Percentiles rank a stretch among this genome's conserved stretches.
phyloP scores from a whole-genome alignment of 2,113 vertebrate species.

The Chloebia gouldiae region DNA sequence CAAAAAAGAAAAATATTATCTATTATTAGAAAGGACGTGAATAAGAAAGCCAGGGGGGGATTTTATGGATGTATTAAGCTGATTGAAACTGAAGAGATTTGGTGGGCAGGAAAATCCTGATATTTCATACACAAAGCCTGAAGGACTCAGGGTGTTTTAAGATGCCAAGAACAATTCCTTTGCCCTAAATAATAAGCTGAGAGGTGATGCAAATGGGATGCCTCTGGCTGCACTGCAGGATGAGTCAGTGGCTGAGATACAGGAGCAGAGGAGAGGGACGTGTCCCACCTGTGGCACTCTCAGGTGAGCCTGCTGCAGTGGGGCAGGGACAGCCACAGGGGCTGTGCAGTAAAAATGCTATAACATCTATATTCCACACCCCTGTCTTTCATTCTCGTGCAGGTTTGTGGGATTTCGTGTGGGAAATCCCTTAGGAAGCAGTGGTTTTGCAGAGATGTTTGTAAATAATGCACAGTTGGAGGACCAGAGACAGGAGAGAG shows the following conservation, averaged over 20 bases:
- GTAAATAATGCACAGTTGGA: not conserved
- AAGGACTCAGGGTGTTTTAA: not conserved
- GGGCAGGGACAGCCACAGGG: not conserved
- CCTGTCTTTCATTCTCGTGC: not conserved
- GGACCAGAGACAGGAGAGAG: rapidly evolving
- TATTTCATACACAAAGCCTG: not conserved
- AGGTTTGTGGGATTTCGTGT: not conserved
- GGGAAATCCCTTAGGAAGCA: not conserved
- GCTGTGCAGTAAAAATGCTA: not conserved
- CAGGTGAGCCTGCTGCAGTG: not conserved
- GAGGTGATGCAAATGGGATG: not conserved
- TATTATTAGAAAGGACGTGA: not conserved
- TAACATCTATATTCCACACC: rapidly evolving
- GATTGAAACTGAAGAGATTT: constrained; percentile 1
- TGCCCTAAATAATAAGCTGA: not conserved
- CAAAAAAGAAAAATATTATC: not conserved
- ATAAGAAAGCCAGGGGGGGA: not conserved
- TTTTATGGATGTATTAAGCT: not conserved
- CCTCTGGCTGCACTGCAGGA: not conserved
- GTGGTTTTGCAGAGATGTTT: not conserved
- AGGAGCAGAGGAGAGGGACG: not conserved
- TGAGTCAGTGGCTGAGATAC: constrained; percentile 11
- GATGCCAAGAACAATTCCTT: not conserved
- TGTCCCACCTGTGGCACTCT: not conserved
- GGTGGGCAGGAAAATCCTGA: not conserved